Conservation (phyloP, 2,113 vertebrate species). For the Tachycineta bicolor region DNA sequence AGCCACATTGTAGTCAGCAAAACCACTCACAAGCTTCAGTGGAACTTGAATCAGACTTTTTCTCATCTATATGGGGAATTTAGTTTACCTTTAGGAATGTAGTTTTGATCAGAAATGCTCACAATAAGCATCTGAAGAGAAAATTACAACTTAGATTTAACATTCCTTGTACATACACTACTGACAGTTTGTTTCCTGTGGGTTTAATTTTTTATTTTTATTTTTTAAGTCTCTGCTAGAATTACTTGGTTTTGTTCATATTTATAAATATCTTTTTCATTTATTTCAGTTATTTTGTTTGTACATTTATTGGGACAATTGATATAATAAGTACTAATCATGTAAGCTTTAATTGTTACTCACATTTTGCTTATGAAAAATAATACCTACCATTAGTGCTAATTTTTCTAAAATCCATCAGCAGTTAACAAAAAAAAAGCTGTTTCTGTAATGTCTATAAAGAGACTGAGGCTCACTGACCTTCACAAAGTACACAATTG, state of each 20-base stretch:
- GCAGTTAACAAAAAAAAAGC: not conserved
- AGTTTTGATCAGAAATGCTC: not conserved
- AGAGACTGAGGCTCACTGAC: not conserved
- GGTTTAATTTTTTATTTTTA: not conserved
- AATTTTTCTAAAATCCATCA: not conserved
- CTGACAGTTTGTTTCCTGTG: not conserved
- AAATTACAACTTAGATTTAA: constrained; percentile 4
- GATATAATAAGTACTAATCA: constrained; percentile 21
- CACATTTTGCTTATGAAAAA: constrained; percentile 28
- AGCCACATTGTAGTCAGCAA: not conserved
- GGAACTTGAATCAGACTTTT: not conserved
- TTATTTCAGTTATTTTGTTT: constrained; percentile 40
- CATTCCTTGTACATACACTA: not conserved
- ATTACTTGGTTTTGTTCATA: constrained; percentile 24
- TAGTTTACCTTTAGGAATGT: not conserved
- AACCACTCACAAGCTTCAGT: not conserved
- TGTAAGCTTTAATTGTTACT: constrained; percentile 36
- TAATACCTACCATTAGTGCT: not conserved
- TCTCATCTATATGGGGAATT: not conserved
- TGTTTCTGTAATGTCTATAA: constrained; percentile 14
- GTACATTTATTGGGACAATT: constrained; percentile 28
- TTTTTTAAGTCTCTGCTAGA: not conserved
- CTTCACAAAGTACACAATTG: not conserved
- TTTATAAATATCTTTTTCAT: constrained; percentile 17
- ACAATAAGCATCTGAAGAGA: not conserved